Evolutionary conservation across 2,888 invertebrate species (phyloP), one percentile per base, ranked within the genome.

Genomic region (Trichogramma dendrolimi): DNA sequence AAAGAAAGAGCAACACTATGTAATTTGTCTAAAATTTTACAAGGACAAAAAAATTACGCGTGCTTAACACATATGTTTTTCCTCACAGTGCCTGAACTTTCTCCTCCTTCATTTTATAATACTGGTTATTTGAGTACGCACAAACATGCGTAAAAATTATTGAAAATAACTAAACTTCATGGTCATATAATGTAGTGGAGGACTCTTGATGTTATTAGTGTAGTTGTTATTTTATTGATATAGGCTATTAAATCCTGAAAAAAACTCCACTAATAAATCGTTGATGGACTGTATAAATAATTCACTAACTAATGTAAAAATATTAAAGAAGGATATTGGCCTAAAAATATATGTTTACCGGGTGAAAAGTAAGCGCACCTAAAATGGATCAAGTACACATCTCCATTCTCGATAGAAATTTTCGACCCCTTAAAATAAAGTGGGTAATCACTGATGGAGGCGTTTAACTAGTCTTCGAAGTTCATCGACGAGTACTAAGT

Each of bases 401-500:
- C 27, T 27, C 27, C 27, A 27, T 27, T 27, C 27, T 27, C 27
- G 2, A 27, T 27, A 46, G n/a, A 46, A 10, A 8, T 46, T 1
- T 46, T 42, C 43, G 43, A 11, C 6, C 14, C 10, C 27, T 4
- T 55, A 6, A 14, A 43, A 6, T 7, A 8, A 54, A 10, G 38
- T 60, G 55, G 61, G 61, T 54, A 63, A 66, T 61, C 27, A 27
- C 27, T 61, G 55, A 60, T 64, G 61, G 49, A 64, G 63, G 62
- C 63, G 55, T 67, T 65, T 63, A 54, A 65, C 65, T 68, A 68
- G 65, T 70, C 66, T 67, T 67, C 67, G 52, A 64, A 64, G 63
- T 67, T 66, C 61, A 61, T 61, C 48, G 52, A 55, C 55, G 48
- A 65, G 60, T 52, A 44, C 58, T 39, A 57, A 61, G 49, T 55